Conservation (phyloP, 2,888 invertebrate species). For the Eulithis testata region DNA sequence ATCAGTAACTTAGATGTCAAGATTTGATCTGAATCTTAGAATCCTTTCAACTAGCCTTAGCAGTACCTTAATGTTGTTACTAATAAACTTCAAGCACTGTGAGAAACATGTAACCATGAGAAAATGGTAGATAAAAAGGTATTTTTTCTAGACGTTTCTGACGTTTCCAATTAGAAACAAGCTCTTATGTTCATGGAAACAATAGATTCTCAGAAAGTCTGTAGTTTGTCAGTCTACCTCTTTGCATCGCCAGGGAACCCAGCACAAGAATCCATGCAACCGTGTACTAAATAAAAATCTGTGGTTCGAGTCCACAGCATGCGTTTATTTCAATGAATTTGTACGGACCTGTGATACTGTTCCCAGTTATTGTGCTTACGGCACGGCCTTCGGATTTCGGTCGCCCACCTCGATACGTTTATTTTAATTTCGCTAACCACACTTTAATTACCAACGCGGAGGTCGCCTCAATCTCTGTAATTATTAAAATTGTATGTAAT, state of each 20-base stretch:
- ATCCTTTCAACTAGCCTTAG: no score
- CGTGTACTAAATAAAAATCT: no score
- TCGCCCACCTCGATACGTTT: constrained; percentile 71
- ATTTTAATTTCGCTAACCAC: constrained; percentile 83
- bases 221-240: no score
- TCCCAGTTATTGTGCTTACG: constrained; percentile 22
- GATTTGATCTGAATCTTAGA: not conserved
- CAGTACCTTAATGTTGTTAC: no score
- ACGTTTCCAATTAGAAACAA: no score
- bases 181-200: no score
- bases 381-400: constrained; percentile 74
- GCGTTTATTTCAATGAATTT: not conserved
- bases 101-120: no score
- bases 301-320: no score
- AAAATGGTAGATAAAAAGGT: no score
- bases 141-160: no score
- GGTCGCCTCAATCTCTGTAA: constrained; percentile 45
- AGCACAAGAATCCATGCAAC: not conserved
- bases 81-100: no score
- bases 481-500: constrained; percentile 46
- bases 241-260: not conserved
- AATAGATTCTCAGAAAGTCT: no score
- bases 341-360: constrained; percentile 16
- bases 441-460: constrained; percentile 75
- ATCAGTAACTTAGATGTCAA: constrained; percentile 3